Percentiles rank a stretch among this genome's conserved stretches.
These are phyloP conservation scores for Mimumesa dahlbomi DNA, from an alignment of 2,888 invertebrate genomes.

Conservation along the genomic window DNA sequence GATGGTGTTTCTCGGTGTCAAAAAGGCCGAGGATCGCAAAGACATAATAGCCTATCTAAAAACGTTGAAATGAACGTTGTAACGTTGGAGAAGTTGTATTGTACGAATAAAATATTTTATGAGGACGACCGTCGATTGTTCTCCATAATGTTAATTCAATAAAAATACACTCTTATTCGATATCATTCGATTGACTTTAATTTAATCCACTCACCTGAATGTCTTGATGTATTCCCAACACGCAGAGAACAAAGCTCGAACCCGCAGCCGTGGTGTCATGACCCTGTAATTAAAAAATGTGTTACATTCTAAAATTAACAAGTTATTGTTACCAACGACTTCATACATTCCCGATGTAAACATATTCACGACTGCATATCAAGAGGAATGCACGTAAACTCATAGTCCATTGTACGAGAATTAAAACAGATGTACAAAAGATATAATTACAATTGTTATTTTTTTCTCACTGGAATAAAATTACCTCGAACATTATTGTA, in stretches of 20 bases:
- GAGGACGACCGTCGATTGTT: no score
- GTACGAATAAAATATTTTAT: constrained; percentile 7
- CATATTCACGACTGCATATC: no score
- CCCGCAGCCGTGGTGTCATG: constrained; percentile 92
- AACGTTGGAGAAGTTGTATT: background rate
- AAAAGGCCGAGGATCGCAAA: constrained; percentile 85
- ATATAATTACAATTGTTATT: background rate
- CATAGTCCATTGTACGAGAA: no score
- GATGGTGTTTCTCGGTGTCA: constrained; percentile 88
- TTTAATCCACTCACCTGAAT: constrained; percentile 82
- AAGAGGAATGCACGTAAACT: no score
- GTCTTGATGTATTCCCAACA: constrained; percentile 88
- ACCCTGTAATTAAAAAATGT: constrained; percentile 81
- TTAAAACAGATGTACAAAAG: no score
- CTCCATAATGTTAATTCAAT: no score
- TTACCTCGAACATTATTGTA: constrained; percentile 93
- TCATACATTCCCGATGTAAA: no score
- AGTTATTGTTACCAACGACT: no score
- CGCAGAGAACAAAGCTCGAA: constrained; percentile 89
- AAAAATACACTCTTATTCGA: background rate
- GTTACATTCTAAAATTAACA: no score
- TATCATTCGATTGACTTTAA: background rate
- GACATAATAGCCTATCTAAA: constrained; percentile 86
- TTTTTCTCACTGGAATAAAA: no score
- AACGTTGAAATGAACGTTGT: constrained; percentile 61